These are phyloP conservation scores for Agrotis clavis DNA, from an alignment of 2,888 invertebrate species.

Conservation along the genomic window DNA sequence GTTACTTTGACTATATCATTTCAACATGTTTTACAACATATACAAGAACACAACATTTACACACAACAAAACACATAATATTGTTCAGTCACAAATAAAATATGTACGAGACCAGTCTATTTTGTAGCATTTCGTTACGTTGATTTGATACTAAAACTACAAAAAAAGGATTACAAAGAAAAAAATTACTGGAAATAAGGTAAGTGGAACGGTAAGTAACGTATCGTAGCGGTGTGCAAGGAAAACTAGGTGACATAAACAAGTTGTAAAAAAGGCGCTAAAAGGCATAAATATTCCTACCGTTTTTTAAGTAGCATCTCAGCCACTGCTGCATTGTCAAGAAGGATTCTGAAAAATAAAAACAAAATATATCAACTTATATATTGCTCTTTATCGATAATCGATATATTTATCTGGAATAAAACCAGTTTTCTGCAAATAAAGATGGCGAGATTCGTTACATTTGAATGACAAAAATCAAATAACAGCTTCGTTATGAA, in stretches of 20 bases:
- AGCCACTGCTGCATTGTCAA: neutral
- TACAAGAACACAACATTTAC: slow-evolving; percentile 27
- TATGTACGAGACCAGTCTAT: slow-evolving; percentile 26
- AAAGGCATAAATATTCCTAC: neutral
- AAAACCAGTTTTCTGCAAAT: neutral
- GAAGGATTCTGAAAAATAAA: neutral
- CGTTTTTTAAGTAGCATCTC: neutral
- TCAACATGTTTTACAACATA: slow-evolving; percentile 20
- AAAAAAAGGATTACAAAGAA: slow-evolving; percentile 38
- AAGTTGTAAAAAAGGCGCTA: neutral
- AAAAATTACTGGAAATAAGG: slow-evolving; percentile 47
- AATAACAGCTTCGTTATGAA: neutral
- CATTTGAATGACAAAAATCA: neutral
- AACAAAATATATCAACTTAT: neutral
- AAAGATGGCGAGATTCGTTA: neutral
- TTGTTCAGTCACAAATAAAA: slow-evolving; percentile 17
- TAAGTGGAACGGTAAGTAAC: slow-evolving; percentile 60
- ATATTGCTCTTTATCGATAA: no score
- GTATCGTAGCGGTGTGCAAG: slow-evolving; percentile 11
- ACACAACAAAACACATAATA: slow-evolving; percentile 38
- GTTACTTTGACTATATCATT: neutral
- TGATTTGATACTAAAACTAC: slow-evolving; percentile 22
- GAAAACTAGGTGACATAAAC: neutral
- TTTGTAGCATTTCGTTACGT: slow-evolving; percentile 10
- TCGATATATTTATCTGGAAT: no score